Evolutionary conservation across 2,888 invertebrate species (phyloP).

Genomic region (Matsumyia berberina): DNA sequence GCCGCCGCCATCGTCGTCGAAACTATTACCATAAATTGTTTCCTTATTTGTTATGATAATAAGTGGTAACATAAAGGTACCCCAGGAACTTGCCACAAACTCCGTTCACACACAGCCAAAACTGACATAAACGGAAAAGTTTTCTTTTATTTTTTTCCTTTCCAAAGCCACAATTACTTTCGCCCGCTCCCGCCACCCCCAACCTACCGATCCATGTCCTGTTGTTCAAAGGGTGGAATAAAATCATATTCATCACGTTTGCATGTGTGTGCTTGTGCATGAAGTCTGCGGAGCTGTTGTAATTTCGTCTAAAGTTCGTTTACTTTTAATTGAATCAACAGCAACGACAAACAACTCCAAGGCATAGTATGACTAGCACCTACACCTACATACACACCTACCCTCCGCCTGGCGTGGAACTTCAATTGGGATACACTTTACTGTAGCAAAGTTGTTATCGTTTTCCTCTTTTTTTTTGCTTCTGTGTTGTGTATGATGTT

Average conservation of each 20-base stretch:
- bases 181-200: neutral
- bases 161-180: conserved; percentile 8
- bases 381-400: neutral
- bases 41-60: conserved; percentile 62
- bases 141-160: neutral
- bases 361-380: neutral
- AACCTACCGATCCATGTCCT: no score
- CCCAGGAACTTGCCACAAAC: conserved; percentile 34
- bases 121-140: neutral
- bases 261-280: neutral
- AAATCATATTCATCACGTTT: conserved; percentile 48
- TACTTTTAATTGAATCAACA: conserved; percentile 64
- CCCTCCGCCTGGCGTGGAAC: neutral
- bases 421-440: conserved; percentile 26
- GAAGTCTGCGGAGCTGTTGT: conserved; percentile 14
- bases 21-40: conserved; percentile 65
- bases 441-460: neutral
- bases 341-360: conserved; percentile 38
- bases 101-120: neutral
- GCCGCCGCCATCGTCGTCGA: conserved; percentile 6
- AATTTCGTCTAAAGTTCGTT: conserved; percentile 44
- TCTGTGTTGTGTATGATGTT: conserved; percentile 1
- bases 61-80: conserved; percentile 57
- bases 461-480: neutral
- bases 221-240: neutral